These are phyloP conservation scores for Vanessa cardui DNA, from an alignment of 2,888 invertebrate species.

Conservation along the genomic window DNA sequence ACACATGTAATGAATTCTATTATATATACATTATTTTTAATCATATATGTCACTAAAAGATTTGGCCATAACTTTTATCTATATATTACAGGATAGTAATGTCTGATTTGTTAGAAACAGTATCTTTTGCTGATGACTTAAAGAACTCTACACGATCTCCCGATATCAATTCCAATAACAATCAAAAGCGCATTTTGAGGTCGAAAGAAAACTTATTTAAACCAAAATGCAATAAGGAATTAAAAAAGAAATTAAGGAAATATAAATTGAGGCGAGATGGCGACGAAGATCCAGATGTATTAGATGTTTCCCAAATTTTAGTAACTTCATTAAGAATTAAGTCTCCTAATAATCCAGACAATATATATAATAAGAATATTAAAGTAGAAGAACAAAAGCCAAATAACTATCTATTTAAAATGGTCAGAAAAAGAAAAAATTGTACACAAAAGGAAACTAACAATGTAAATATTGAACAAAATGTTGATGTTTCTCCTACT, in stretches of 20 bases:
- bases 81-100: constrained; percentile 65
- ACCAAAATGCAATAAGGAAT: constrained; percentile 57
- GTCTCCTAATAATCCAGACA: constrained; percentile 53
- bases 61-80: background rate
- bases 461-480: background rate
- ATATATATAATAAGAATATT: constrained; percentile 21
- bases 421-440: constrained; percentile 60
- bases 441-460: constrained; percentile 20
- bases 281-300: constrained; percentile 69
- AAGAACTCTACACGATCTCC: constrained; percentile 34
- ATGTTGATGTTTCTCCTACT: constrained; percentile 20
- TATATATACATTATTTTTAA: background rate
- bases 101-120: constrained; percentile 58
- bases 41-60: background rate
- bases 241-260: constrained; percentile 70
- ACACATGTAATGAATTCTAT: constrained; percentile 9
- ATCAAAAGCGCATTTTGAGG: constrained; percentile 49
- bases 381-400: constrained; percentile 51
- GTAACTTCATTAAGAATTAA: constrained; percentile 60
- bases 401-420: constrained; percentile 68
- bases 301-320: constrained; percentile 68
- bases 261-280: constrained; percentile 71
- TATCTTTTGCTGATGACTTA: constrained; percentile 42
- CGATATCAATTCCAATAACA: constrained; percentile 41
- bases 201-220: constrained; percentile 60